Percentiles rank a stretch among this genome's conserved stretches.
phyloP scores from a whole-genome alignment of 2,797 vertebrate genomes.

The Scomberomorus guttatus region DNA sequence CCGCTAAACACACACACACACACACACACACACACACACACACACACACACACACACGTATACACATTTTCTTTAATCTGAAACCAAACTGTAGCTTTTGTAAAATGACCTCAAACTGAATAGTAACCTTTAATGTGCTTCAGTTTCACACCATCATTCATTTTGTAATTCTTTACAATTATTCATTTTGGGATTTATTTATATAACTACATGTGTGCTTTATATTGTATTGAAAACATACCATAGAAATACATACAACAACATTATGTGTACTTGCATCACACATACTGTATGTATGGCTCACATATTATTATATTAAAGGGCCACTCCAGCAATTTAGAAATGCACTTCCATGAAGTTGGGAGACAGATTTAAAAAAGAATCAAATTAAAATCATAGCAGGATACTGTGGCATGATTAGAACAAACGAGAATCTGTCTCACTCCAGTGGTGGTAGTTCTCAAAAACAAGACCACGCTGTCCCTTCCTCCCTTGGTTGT shows the following conservation, averaged over 20 bases:
- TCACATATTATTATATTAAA: not conserved
- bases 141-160: not conserved
- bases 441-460: not conserved
- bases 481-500: not conserved
- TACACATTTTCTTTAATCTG: not conserved
- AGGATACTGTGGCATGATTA: not conserved
- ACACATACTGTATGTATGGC: too few relatives aligned
- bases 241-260: not conserved
- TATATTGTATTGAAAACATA: slow-evolving; percentile 6
- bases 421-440: not conserved
- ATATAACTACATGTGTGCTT: slow-evolving; percentile 22
- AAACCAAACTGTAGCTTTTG: slow-evolving; percentile 16
- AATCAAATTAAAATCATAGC: too few relatives aligned
- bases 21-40: not conserved
- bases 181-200: slow-evolving; percentile 6
- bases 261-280: not conserved
- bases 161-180: slow-evolving; percentile 13
- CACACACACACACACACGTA: not conserved
- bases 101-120: slow-evolving; percentile 2
- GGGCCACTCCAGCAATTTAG: not conserved
- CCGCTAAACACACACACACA: slow-evolving; percentile 72
- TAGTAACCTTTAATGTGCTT: slow-evolving; percentile 1
- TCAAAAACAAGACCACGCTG: too few relatives aligned
- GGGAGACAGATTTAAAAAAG: not conserved
- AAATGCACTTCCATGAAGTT: not conserved